Evolutionary conservation across 2,113 vertebrate genomes (phyloP).

Genomic region (Tichodroma muraria): DNA sequence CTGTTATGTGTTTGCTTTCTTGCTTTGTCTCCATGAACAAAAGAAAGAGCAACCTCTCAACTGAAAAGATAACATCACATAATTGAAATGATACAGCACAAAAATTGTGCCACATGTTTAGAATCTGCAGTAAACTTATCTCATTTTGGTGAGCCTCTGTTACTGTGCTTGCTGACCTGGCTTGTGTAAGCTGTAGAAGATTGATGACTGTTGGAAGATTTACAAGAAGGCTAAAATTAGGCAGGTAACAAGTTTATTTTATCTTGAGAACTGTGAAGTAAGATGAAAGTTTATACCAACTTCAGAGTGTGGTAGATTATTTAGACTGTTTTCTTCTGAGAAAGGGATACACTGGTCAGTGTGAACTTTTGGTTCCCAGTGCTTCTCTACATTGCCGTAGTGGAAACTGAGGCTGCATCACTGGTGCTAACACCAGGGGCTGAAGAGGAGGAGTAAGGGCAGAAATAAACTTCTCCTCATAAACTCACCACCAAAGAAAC

Average conservation of each 20-base stretch:
- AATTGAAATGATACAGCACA: conserved; percentile 8
- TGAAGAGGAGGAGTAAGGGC: background rate
- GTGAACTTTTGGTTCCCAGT: background rate
- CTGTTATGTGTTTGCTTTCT: background rate
- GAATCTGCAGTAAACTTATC: background rate
- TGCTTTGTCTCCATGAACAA: conserved; percentile 29
- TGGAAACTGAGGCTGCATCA: background rate
- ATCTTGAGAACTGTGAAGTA: background rate
- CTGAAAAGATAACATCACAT: background rate
- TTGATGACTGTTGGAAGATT: background rate
- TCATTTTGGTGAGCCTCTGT: background rate
- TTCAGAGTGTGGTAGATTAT: background rate
- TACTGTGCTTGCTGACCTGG: background rate
- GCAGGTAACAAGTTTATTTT: background rate
- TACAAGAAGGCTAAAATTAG: conserved; percentile 1
- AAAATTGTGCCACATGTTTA: conserved; percentile 13
- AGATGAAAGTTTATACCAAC: background rate
- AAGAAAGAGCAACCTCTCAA: background rate
- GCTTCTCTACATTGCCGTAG: background rate
- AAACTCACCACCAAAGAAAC: background rate
- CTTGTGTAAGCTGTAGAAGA: background rate
- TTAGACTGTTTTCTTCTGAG: background rate
- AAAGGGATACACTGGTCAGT: background rate
- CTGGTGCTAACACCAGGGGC: background rate
- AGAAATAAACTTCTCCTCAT: background rate